A percentile compares a stretch with the other conserved stretches of the same genome.
Conservation (phyloP, 1,140 invertebrate species). For the Stenopsyche tienmushanensis region DNA sequence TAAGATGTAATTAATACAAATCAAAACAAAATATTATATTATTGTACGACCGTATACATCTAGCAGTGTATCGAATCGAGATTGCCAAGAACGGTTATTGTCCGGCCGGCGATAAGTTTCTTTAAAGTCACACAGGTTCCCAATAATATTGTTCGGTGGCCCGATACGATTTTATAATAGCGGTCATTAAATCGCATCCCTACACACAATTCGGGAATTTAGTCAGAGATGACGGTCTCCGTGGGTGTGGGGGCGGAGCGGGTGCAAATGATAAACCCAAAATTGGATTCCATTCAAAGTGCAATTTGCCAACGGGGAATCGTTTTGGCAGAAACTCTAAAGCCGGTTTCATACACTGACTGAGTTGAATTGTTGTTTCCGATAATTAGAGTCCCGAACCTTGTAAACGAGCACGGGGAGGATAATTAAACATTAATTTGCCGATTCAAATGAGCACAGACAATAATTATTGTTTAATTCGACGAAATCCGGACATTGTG, state of each 20-base stretch:
- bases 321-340: slow-evolving; percentile 32
- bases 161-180: slow-evolving; percentile 11
- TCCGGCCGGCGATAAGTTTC: no score
- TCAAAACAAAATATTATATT: no score
- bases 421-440: slow-evolving; percentile 31
- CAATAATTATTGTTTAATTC: no score
- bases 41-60: no score
- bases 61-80: no score
- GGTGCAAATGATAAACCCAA: slow-evolving; percentile 22
- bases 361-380: slow-evolving; percentile 27
- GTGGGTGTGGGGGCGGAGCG: neutral
- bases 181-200: slow-evolving; percentile 13
- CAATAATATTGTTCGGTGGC: no score
- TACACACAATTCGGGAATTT: neutral
- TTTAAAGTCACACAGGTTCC: no score
- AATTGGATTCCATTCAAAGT: slow-evolving; percentile 39
- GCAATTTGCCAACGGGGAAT: slow-evolving; percentile 34
- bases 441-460: no score
- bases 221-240: neutral
- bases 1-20: no score
- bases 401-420: slow-evolving; percentile 13
- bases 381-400: slow-evolving; percentile 31
- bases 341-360: slow-evolving; percentile 18
- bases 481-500: no score
- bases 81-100: no score